Percentiles rank a stretch among this genome's conserved stretches.
Evolutionary conservation across 2,888 invertebrate genomes (phyloP).

Genomic region (Hypomecis atomaria): DNA sequence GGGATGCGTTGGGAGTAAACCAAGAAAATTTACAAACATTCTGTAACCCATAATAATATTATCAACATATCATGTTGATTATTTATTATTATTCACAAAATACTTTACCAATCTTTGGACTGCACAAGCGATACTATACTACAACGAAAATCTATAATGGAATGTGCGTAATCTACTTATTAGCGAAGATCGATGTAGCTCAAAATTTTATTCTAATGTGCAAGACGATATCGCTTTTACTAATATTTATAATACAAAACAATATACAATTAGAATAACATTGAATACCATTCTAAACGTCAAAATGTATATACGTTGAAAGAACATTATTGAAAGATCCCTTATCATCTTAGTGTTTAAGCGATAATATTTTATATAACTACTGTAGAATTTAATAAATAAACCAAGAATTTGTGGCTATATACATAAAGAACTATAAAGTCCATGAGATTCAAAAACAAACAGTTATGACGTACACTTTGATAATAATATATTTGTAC

Average conservation of each 20-base stretch:
- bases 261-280: conserved; percentile 69
- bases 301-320: conserved; percentile 61
- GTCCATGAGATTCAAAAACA: conserved; percentile 73
- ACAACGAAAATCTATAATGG: conserved; percentile 60
- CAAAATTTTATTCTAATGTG: conserved; percentile 48
- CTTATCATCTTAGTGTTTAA: conserved; percentile 50
- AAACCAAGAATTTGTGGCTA: conserved; percentile 64
- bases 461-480: conserved; percentile 59
- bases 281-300: conserved; percentile 67
- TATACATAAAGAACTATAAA: conserved; percentile 64
- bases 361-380: conserved; percentile 52
- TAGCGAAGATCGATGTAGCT: conserved; percentile 42
- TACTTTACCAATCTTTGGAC: conserved; percentile 75
- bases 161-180: conserved; percentile 68
- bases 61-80: conserved; percentile 26
- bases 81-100: conserved; percentile 42
- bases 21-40: background rate
- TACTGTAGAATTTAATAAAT: conserved; percentile 69
- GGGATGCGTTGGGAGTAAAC: no score
- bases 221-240: conserved; percentile 59
- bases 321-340: conserved; percentile 66
- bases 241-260: conserved; percentile 57
- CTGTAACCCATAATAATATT: conserved; percentile 2
- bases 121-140: conserved; percentile 57
- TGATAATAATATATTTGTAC: conserved; percentile 58